Evolutionary conservation across 1,140 invertebrate species (phyloP).

Genomic region (Brachionus plicatilis): DNA sequence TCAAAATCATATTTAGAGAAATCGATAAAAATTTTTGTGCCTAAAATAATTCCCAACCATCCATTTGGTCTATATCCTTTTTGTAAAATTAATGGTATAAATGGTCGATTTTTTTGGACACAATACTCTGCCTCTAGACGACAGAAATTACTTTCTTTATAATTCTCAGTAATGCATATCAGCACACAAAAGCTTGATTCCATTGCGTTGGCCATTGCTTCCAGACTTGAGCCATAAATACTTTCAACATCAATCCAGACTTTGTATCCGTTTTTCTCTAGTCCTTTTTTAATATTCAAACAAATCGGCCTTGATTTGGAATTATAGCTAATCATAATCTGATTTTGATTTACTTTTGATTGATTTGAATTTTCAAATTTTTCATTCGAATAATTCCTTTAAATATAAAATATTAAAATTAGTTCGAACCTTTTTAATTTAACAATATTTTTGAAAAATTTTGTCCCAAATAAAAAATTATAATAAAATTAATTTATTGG

Average conservation of each 20-base stretch:
- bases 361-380: background rate
- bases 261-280: constrained; percentile 2
- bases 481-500: too few species aligned
- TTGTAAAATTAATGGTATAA: constrained; percentile 49
- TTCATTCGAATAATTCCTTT: background rate
- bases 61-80: constrained; percentile 47
- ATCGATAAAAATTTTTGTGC: constrained; percentile 49
- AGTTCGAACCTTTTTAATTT: too few species aligned
- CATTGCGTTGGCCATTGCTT: constrained; percentile 54
- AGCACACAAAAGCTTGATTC: constrained; percentile 50
- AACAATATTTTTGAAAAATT: too few species aligned
- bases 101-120: constrained; percentile 45
- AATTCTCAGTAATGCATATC: constrained; percentile 51
- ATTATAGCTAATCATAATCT: constrained; percentile 33
- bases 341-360: background rate
- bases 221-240: constrained; percentile 46
- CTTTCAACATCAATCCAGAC: constrained; percentile 45
- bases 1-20: constrained; percentile 33
- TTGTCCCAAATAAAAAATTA: too few species aligned
- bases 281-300: background rate
- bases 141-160: constrained; percentile 53
- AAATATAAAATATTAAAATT: too few species aligned
- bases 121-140: constrained; percentile 50
- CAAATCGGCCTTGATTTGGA: background rate
- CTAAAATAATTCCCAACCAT: constrained; percentile 51